A percentile compares a stretch with the other conserved stretches of the same genome.
Evolutionary conservation across 2,113 vertebrate genomes (phyloP).

Genomic region (Falcunculus frontatus): DNA sequence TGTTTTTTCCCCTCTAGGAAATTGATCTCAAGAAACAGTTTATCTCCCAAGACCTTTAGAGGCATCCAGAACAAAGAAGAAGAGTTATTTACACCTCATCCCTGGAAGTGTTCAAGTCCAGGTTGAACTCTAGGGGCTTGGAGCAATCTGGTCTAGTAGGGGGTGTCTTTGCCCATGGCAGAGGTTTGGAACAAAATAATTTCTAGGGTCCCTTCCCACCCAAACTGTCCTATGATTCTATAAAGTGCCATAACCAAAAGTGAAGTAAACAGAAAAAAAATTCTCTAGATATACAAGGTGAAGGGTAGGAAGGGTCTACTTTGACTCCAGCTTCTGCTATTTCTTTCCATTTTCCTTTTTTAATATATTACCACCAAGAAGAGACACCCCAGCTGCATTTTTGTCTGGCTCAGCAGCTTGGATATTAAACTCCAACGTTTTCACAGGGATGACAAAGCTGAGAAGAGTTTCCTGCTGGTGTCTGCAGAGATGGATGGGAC

Average conservation of each 20-base stretch:
- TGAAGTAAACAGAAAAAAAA: not conserved
- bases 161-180: not conserved
- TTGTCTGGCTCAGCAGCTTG: not conserved
- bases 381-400: not conserved
- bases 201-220: not conserved
- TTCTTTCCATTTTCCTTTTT: not conserved
- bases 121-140: no score
- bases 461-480: not conserved
- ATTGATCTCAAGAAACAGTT: not conserved
- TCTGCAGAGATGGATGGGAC: not conserved
- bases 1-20: not conserved
- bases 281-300: not conserved
- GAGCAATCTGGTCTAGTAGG: not conserved
- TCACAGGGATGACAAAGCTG: not conserved
- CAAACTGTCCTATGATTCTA: not conserved
- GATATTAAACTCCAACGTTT: not conserved
- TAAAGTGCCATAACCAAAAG: not conserved
- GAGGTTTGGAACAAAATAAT: not conserved
- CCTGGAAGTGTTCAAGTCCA: not conserved
- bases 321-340: not conserved
- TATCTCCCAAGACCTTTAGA: not conserved
- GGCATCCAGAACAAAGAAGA: not conserved
- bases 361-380: not conserved
- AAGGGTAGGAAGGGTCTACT: not conserved
- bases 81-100: not conserved